Conservation (phyloP, 2,113 vertebrate genomes). For the Pangasianodon hypophthalmus region DNA sequence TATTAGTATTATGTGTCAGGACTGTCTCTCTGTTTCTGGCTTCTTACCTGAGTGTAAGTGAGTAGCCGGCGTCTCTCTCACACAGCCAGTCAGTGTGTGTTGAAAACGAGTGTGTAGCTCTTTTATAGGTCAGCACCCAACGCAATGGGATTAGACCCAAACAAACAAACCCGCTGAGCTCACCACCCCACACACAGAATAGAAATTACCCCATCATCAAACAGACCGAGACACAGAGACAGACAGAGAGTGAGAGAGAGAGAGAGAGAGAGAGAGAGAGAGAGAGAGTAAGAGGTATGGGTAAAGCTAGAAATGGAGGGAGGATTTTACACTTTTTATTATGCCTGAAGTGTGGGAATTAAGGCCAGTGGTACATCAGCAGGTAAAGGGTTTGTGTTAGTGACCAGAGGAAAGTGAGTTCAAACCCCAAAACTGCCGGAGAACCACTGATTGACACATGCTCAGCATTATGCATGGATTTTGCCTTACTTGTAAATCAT, state of each 20-base stretch:
- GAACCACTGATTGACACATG: neutral
- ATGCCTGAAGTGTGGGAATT: neutral
- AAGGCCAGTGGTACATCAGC: neutral
- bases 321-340: neutral
- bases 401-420: neutral
- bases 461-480: neutral
- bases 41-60: constrained; percentile 68
- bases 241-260: constrained; percentile 41
- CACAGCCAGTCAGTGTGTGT: constrained; percentile 64
- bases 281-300: neutral
- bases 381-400: neutral
- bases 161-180: constrained; percentile 77
- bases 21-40: constrained; percentile 22
- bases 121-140: constrained; percentile 72
- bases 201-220: constrained; percentile 80
- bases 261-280: constrained; percentile 24
- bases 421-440: neutral
- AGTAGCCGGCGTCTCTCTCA: constrained; percentile 56
- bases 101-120: constrained; percentile 52
- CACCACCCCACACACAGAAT: constrained; percentile 71
- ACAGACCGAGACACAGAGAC: constrained; percentile 56
- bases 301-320: neutral
- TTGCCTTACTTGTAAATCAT: neutral
- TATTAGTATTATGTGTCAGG: neutral
- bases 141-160: constrained; percentile 69